A percentile compares a stretch with the other conserved stretches of the same genome.
Evolutionary conservation across 1,140 invertebrate species (phyloP).

Genomic region (Drosophila eugracilis): DNA sequence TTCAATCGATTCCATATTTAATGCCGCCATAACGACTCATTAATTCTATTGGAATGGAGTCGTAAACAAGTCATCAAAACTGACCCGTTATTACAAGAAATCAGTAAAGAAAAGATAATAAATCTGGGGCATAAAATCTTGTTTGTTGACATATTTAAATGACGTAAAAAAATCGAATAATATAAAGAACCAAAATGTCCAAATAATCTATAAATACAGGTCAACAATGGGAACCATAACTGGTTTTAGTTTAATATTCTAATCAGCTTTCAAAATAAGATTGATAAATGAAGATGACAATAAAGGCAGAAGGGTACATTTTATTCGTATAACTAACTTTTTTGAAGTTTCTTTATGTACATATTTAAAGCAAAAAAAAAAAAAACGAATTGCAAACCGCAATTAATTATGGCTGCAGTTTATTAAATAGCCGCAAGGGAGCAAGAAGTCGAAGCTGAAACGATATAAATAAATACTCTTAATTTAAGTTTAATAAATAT

Average conservation of each 20-base stretch:
- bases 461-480: background rate
- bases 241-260: background rate
- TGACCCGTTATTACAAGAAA: conserved; percentile 34
- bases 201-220: conserved; percentile 13
- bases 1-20: conserved; percentile 42
- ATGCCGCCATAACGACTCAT: conserved; percentile 44
- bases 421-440: background rate
- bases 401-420: conserved; percentile 2
- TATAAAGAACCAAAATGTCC: conserved; percentile 23
- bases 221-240: background rate
- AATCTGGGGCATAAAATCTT: conserved; percentile 24
- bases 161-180: conserved; percentile 42
- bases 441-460: background rate
- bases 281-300: no score
- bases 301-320: background rate
- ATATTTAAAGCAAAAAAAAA: background rate
- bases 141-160: conserved; percentile 49
- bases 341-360: background rate
- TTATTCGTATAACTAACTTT: background rate
- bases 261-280: background rate
- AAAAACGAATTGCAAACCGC: background rate
- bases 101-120: conserved; percentile 31
- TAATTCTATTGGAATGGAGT: conserved; percentile 38
- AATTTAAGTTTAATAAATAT: background rate
- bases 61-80: conserved; percentile 39